Percentiles rank a stretch among this genome's conserved stretches.
Evolutionary conservation across 1,140 invertebrate genomes (phyloP).

Genomic region (Diploscapter pachys): DNA sequence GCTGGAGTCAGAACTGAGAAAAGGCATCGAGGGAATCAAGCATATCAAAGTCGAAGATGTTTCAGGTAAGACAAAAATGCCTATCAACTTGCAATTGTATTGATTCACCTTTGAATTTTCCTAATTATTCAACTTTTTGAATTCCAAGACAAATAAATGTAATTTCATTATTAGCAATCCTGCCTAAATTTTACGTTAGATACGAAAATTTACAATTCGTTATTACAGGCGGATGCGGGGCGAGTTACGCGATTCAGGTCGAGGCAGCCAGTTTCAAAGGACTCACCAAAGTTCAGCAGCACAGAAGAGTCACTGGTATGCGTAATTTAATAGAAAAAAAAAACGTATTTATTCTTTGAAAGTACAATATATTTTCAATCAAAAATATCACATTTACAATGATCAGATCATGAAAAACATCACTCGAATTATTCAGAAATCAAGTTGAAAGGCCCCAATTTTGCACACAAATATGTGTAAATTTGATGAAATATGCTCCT

Average conservation of each 20-base stretch:
- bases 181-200: neutral
- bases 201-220: conserved; percentile 2
- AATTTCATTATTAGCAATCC: neutral
- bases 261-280: conserved; percentile 35
- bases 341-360: too few species aligned
- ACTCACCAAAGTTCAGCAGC: conserved; percentile 37
- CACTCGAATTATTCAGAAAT: too few species aligned
- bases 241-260: conserved; percentile 39
- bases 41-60: conserved; percentile 29
- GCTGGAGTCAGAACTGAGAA: conserved; percentile 12
- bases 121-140: neutral
- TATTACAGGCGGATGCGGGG: conserved; percentile 36
- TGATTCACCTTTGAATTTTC: neutral
- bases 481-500: too few species aligned
- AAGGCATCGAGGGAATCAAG: conserved; percentile 10
- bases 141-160: neutral
- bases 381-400: too few species aligned
- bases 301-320: conserved; percentile 38
- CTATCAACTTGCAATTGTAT: neutral
- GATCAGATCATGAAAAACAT: too few species aligned
- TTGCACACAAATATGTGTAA: too few species aligned
- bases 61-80: conserved; percentile 10
- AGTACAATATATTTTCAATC: too few species aligned
- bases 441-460: too few species aligned
- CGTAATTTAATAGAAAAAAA: neutral